Evolutionary conservation across 2,113 vertebrate species (phyloP).

Genomic region (Struthio camelus): DNA sequence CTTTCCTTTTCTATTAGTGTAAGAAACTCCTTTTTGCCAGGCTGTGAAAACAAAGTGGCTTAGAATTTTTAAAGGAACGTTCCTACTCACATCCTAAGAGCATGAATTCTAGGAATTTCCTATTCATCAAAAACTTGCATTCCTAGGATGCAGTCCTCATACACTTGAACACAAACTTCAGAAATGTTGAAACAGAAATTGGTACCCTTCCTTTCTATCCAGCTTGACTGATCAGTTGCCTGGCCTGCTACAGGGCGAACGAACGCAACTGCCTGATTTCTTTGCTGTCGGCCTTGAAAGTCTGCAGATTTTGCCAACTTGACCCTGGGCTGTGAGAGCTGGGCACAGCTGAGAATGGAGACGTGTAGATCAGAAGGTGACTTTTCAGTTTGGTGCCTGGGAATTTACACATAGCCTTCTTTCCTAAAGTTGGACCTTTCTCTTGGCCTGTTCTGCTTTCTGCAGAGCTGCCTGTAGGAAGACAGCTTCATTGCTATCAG

Average conservation of each 20-base stretch:
- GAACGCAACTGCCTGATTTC: background rate
- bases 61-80: constrained; percentile 34
- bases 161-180: background rate
- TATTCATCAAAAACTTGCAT: constrained; percentile 44
- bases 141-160: background rate
- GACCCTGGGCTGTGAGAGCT: background rate
- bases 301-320: background rate
- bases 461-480: fast-evolving
- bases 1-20: background rate
- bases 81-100: background rate
- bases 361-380: background rate
- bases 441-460: background rate
- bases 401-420: background rate
- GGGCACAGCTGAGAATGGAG: background rate
- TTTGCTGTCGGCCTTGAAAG: background rate
- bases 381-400: background rate
- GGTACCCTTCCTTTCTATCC: background rate
- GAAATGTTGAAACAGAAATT: background rate
- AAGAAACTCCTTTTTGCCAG: background rate
- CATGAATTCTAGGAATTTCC: constrained; percentile 70
- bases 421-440: background rate
- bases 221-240: background rate
- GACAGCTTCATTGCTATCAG: background rate
- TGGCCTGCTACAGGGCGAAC: background rate
- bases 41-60: constrained; percentile 7